Conservation (phyloP, 2,888 invertebrate genomes). For the Parelbella ahira region DNA sequence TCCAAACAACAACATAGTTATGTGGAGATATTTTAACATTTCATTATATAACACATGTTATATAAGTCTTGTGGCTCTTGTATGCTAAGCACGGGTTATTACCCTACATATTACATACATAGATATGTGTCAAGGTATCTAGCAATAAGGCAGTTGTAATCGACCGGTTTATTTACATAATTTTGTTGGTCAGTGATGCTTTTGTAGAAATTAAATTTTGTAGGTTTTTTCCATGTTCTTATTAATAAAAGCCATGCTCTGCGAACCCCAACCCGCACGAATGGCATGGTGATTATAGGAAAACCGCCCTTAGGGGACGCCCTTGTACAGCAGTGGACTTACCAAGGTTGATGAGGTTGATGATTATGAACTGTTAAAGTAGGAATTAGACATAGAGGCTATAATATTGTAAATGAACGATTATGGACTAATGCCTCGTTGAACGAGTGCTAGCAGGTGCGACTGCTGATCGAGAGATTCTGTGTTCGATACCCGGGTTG, state of each 20-base stretch:
- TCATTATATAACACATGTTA: slow-evolving; percentile 7
- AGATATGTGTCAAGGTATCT: slow-evolving; percentile 17
- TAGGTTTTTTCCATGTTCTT: neutral
- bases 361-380: too few species aligned
- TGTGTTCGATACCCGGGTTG: too few species aligned
- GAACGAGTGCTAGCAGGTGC: too few species aligned
- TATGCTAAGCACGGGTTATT: slow-evolving; percentile 9
- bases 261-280: too few species aligned
- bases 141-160: neutral
- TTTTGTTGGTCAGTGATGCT: slow-evolving; percentile 11
- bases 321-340: too few species aligned
- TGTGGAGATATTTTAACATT: slow-evolving; percentile 11
- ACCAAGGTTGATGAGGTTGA: too few species aligned
- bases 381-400: too few species aligned
- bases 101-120: slow-evolving; percentile 7
- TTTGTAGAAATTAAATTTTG: neutral
- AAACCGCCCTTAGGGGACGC: too few species aligned
- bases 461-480: too few species aligned
- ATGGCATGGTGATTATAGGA: too few species aligned
- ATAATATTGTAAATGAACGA: too few species aligned
- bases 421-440: too few species aligned
- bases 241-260: slow-evolving; percentile 4
- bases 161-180: slow-evolving; percentile 15
- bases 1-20: neutral
- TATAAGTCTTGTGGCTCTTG: slow-evolving; percentile 5